Base-by-base conservation (phyloP, 2,888 invertebrate species). In the Epirrhoe tristata region DNA sequence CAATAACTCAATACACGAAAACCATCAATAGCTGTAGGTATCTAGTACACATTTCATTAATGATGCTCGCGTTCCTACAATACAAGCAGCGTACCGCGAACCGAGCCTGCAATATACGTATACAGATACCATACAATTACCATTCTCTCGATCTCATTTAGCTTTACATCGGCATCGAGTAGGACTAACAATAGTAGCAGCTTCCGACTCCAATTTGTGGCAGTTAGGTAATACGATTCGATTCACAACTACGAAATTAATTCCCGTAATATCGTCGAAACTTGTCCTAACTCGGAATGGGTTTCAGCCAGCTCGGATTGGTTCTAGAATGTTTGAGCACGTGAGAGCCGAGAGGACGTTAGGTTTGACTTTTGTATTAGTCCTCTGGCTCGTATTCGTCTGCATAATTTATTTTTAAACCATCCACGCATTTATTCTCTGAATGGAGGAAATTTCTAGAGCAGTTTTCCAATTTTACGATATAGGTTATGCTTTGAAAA, bases 191-290 rank as follows among this genome's bases (percentile, higher is more conserved):
- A 69, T 76, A 60, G 81, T 77, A 77, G 50, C 50, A 67, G 55
- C 24, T 69, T 71, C 60, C 73, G 67, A 73, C 70, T 77, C 74
- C 81, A 81, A 81, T 82, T 82, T 81, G 83, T 71, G 75, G 74
- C 70, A 75, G 77, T 80, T 77, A 78, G 77, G 74, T 81, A 77
- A 80, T 77, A 75, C 74, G 77, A 80, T 81, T 83, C 77, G 77
- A 82, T 80, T 81, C 75, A 71, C 70, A 66, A 80, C 74, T 72
- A 69, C 73, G 71, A 79, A 81, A 82, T 82, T 82, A 81, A 82
- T 82, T 78, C 77, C 71, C 72, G 70, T 81, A 78, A 82, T 82
- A 80, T 77, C 75, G 71, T 69, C 76, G 71, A 73, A 80, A 82
- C 76, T 82, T 79, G 82, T 76, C 71, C 79, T 71, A 72, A 71